Percentiles rank a stretch among this genome's conserved stretches.
phyloP scores from a whole-genome alignment of 2,797 vertebrate species.

The Sebastiscus tertius region DNA sequence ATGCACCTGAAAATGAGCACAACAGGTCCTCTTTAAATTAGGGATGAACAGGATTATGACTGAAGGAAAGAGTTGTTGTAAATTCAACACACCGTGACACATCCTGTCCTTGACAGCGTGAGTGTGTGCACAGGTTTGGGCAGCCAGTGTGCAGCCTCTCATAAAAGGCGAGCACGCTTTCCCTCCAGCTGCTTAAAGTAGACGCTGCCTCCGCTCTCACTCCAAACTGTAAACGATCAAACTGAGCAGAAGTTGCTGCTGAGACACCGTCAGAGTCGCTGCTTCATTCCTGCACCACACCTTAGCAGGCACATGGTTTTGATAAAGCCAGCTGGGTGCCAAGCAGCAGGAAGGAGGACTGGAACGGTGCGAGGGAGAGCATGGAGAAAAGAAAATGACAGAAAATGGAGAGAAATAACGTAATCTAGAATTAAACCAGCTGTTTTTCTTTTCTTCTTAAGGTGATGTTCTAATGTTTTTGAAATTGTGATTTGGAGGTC shows the following conservation, averaged over 20 bases:
- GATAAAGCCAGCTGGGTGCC: conserved; percentile 31
- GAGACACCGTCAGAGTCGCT: conserved; percentile 15
- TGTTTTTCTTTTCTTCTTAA: conserved; percentile 22
- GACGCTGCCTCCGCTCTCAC: conserved; percentile 15
- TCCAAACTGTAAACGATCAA: conserved; percentile 37
- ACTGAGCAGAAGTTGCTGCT: conserved; percentile 23
- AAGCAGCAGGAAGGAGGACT: conserved; percentile 17
- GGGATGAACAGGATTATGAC: neutral
- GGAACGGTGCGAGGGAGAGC: neutral
- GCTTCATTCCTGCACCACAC: conserved; percentile 13
- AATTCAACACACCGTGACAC: neutral
- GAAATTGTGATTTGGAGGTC: conserved; percentile 59
- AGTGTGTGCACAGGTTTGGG: neutral
- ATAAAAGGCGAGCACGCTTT: conserved; percentile 7
- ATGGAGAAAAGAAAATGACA: neutral
- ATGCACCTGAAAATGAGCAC: too few species aligned
- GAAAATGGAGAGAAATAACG: neutral
- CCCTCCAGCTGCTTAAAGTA: conserved; percentile 13
- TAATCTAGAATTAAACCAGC: conserved; percentile 28
- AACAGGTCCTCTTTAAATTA: neutral
- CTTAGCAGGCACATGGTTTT: conserved; percentile 30
- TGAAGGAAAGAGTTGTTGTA: neutral
- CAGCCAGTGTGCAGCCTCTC: conserved; percentile 1
- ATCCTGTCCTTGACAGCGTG: neutral
- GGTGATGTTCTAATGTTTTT: conserved; percentile 50